These are phyloP conservation scores for Catharus ustulatus DNA, from an alignment of 2,797 vertebrate genomes.

Conservation along the genomic window DNA sequence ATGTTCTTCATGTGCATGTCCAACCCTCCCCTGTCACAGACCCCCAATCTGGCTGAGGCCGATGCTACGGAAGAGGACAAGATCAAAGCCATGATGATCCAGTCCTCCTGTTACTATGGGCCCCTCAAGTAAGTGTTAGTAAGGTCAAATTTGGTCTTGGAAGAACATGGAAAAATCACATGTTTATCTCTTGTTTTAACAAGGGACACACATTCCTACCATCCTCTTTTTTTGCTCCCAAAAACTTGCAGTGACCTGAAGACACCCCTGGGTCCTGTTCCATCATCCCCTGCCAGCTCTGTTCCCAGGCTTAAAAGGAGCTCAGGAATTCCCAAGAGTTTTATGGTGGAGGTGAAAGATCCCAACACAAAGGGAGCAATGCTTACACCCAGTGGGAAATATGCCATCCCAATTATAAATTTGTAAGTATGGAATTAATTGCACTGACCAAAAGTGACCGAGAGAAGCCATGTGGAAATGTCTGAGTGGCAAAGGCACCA, in stretches of 20 bases:
- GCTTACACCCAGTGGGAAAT: not conserved
- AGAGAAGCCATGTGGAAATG: not conserved
- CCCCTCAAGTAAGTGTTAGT: slow-evolving; percentile 84
- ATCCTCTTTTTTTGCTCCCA: not conserved
- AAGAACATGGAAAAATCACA: not conserved
- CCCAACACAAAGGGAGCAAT: slow-evolving; percentile 78
- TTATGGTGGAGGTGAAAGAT: not conserved
- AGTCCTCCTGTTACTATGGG: slow-evolving; percentile 88
- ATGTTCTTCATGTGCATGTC: slow-evolving; percentile 77
- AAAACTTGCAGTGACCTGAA: slow-evolving; percentile 83
- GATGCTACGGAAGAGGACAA: slow-evolving; percentile 92
- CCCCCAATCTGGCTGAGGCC: slow-evolving; percentile 88
- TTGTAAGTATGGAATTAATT: not conserved
- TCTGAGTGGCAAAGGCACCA: not conserved
- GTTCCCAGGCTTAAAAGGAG: slow-evolving; percentile 87
- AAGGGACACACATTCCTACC: not conserved
- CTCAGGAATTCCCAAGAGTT: slow-evolving; percentile 88
- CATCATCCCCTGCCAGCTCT: slow-evolving; percentile 68
- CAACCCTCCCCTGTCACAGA: slow-evolving; percentile 84
- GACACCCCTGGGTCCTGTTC: slow-evolving; percentile 80
- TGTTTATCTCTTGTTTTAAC: not conserved
- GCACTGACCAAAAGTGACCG: not conserved
- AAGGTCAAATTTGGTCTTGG: not conserved
- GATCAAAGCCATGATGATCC: slow-evolving; percentile 90
- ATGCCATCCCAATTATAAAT: not conserved